These are phyloP conservation scores for Pomatorhinus ruficollis DNA, from an alignment of 2,113 vertebrate species.

Conservation along the genomic window DNA sequence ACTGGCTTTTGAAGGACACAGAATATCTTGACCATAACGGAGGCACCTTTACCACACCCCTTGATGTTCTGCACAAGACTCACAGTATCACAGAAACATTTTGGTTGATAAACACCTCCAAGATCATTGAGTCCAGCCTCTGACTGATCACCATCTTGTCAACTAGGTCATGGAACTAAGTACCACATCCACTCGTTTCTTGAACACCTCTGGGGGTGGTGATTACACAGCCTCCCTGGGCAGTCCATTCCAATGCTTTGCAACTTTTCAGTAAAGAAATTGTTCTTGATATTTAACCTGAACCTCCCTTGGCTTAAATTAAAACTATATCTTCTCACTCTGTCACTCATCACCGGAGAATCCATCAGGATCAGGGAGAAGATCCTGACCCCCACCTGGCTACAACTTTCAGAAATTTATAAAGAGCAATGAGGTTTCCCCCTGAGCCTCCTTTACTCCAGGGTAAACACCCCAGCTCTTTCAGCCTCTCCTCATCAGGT, in stretches of 20 bases:
- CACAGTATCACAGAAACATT: not conserved
- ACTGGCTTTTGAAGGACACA: not conserved
- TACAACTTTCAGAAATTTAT: not conserved
- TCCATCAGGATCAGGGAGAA: not conserved
- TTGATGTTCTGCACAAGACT: not conserved
- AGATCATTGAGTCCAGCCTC: not conserved
- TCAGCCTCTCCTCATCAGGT: not conserved
- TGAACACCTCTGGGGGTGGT: rapidly evolving
- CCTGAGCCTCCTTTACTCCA: not conserved
- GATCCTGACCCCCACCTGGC: not conserved
- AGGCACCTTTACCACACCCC: not conserved
- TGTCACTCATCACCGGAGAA: rapidly evolving
- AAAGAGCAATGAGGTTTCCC: rapidly evolving
- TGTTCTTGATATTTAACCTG: not conserved
- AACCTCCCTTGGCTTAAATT: not conserved
- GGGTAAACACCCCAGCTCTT: not conserved
- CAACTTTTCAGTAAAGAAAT: not conserved
- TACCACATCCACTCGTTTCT: not conserved
- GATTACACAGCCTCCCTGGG: not conserved
- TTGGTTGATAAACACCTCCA: not conserved
- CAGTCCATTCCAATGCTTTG: not conserved
- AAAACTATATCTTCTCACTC: not conserved
- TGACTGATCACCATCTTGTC: not conserved
- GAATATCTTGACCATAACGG: not conserved
- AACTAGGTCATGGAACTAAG: not conserved